Conservation (phyloP, 1,140 invertebrate species). For the Cheumatopsyche charites region DNA sequence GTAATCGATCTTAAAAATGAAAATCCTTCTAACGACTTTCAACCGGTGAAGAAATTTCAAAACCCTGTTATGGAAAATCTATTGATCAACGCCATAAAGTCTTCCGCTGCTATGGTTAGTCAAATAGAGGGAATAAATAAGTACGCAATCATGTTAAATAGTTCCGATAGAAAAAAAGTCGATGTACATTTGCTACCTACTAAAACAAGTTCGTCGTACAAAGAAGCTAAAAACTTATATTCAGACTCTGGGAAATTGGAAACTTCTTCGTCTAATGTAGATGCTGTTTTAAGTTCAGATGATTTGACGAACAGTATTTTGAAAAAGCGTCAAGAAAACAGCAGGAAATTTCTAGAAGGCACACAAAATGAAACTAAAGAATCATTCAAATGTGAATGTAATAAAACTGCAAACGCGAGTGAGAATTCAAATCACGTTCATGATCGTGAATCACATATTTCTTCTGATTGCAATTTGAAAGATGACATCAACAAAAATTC, state of each 20-base stretch:
- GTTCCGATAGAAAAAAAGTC: neutral
- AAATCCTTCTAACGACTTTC: neutral
- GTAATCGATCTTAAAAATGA: neutral
- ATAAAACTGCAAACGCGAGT: neutral
- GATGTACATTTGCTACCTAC: neutral
- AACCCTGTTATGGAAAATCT: slow-evolving; percentile 1
- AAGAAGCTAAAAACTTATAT: no score
- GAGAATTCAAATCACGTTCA: neutral
- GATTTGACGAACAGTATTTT: neutral
- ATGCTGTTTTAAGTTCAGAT: neutral
- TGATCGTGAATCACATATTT: no score
- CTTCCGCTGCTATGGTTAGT: slow-evolving; percentile 20
- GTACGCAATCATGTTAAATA: slow-evolving; percentile 30
- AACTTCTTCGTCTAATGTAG: no score
- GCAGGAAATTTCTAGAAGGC: neutral
- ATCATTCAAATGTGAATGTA: neutral
- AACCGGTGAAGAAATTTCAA: neutral
- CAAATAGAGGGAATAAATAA: slow-evolving; percentile 11
- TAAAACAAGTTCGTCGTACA: neutral
- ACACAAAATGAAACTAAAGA: neutral
- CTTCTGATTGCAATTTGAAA: neutral
- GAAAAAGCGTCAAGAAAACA: slow-evolving; percentile 6
- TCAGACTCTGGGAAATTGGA: no score
- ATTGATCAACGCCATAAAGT: slow-evolving; percentile 28
- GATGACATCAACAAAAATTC: neutral